A percentile compares a stretch with the other conserved stretches of the same genome.
These are phyloP conservation scores for Chymomyza costata DNA, from an alignment of 1,140 invertebrate genomes.

Conservation along the genomic window DNA sequence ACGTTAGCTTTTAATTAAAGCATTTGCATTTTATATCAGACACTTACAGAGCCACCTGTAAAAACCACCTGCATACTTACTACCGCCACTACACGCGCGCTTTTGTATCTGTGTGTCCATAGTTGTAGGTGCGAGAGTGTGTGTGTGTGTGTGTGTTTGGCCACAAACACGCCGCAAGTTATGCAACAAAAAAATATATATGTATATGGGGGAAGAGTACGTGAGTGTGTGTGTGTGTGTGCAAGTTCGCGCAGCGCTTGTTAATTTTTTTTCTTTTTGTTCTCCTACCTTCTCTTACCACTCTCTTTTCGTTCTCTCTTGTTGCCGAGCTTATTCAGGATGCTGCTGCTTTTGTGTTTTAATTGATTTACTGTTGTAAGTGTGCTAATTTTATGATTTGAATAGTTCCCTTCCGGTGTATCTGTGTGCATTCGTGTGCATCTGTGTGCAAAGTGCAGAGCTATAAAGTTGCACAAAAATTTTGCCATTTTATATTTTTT, in stretches of 20 bases:
- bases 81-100: not conserved
- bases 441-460: constrained; percentile 67
- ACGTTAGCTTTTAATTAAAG: constrained; percentile 70
- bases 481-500: constrained; percentile 40
- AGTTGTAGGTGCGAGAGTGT: not conserved
- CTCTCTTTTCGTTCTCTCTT: no score
- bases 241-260: no score
- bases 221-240: no score
- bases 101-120: not conserved
- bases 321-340: no score
- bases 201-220: no score
- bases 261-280: no score
- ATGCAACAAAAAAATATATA: constrained; percentile 54
- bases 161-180: constrained; percentile 59
- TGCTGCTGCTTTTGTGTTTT: constrained; percentile 55
- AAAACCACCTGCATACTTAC: not conserved
- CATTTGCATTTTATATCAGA: constrained; percentile 68
- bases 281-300: no score
- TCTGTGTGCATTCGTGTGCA: constrained; percentile 41
- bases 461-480: constrained; percentile 42
- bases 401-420: constrained; percentile 27
- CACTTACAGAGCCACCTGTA: constrained; percentile 7
- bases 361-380: constrained; percentile 55
- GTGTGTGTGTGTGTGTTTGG: constrained; percentile 27
- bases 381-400: constrained; percentile 64